Percentiles rank a stretch among this genome's conserved stretches.
Evolutionary conservation across 2,797 vertebrate species (phyloP).

Genomic region (Atherinosoma microstoma): DNA sequence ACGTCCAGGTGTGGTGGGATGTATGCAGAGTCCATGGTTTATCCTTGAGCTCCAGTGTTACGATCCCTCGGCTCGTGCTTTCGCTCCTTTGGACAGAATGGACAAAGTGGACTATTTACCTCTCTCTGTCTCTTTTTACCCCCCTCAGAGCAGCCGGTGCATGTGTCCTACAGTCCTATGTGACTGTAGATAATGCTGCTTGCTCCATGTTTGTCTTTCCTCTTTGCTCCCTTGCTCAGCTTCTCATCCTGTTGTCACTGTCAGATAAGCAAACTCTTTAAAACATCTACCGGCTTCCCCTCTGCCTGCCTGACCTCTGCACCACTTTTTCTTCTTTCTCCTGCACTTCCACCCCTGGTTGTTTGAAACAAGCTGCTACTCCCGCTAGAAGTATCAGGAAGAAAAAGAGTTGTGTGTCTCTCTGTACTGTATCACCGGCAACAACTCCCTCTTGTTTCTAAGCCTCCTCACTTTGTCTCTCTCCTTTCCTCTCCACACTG

Average conservation of each 20-base stretch:
- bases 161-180: slow-evolving; percentile 41
- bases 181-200: slow-evolving; percentile 41
- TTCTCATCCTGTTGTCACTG: slow-evolving; percentile 83
- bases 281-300: slow-evolving; percentile 75
- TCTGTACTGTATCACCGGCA: slow-evolving; percentile 59
- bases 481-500: slow-evolving; percentile 70
- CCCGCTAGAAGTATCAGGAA: slow-evolving; percentile 51
- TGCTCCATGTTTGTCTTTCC: slow-evolving; percentile 70
- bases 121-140: slow-evolving; percentile 33
- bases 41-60: slow-evolving; percentile 89
- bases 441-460: slow-evolving; percentile 71
- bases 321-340: slow-evolving; percentile 66
- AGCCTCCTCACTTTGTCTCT: slow-evolving; percentile 76
- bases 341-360: slow-evolving; percentile 58
- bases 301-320: slow-evolving; percentile 67
- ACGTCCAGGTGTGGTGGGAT: slow-evolving; percentile 85
- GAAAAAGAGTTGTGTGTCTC: slow-evolving; percentile 52
- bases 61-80: slow-evolving; percentile 81
- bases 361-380: slow-evolving; percentile 47
- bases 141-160: slow-evolving; percentile 57
- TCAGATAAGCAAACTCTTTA: slow-evolving; percentile 77
- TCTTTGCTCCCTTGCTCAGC: slow-evolving; percentile 64
- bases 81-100: slow-evolving; percentile 74
- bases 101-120: slow-evolving; percentile 68
- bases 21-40: slow-evolving; percentile 89